A percentile compares a stretch with the other conserved stretches of the same genome.
These are phyloP conservation scores for Cabera pusaria DNA, from an alignment of 2,888 invertebrate genomes.

Conservation along the genomic window DNA sequence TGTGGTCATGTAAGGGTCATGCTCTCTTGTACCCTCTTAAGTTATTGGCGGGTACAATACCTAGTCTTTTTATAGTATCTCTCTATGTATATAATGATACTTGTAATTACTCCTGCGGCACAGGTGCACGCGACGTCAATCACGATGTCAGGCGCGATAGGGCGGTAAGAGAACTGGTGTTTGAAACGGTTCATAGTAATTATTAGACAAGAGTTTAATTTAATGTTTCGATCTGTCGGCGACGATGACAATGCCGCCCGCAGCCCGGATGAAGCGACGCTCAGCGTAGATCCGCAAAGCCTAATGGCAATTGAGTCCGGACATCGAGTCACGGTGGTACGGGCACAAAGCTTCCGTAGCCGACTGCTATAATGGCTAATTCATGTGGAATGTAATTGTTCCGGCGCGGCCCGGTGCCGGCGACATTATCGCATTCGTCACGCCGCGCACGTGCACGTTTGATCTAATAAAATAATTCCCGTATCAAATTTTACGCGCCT, in stretches of 20 bases:
- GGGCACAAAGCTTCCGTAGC: slow-evolving; percentile 69
- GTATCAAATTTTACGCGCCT: slow-evolving; percentile 81
- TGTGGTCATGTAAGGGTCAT: slow-evolving; percentile 15
- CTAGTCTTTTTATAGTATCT: slow-evolving; percentile 12
- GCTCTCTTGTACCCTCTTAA: slow-evolving; percentile 8
- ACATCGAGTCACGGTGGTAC: slow-evolving; percentile 63
- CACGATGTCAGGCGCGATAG: slow-evolving; percentile 35
- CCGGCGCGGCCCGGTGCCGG: slow-evolving; percentile 52
- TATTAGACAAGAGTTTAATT: too few species aligned
- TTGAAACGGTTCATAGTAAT: too few species aligned
- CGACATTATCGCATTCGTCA: slow-evolving; percentile 81
- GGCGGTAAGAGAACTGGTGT: not conserved
- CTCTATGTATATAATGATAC: slow-evolving; percentile 12
- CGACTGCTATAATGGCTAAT: slow-evolving; percentile 70
- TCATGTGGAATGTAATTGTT: slow-evolving; percentile 80
- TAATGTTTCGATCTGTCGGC: too few species aligned
- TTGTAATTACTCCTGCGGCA: slow-evolving; percentile 45
- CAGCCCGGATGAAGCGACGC: slow-evolving; percentile 3
- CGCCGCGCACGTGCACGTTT: slow-evolving; percentile 79
- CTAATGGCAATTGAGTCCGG: slow-evolving; percentile 59
- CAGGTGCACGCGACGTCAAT: slow-evolving; percentile 70
- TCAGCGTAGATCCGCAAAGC: slow-evolving; percentile 37
- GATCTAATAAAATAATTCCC: slow-evolving; percentile 82
- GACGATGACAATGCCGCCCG: not conserved
- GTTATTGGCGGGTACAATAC: slow-evolving; percentile 5